Percentiles rank a stretch among this genome's conserved stretches.
Evolutionary conservation across 2,113 vertebrate species (phyloP).

Genomic region (Cyphomyrus discorhynchus): DNA sequence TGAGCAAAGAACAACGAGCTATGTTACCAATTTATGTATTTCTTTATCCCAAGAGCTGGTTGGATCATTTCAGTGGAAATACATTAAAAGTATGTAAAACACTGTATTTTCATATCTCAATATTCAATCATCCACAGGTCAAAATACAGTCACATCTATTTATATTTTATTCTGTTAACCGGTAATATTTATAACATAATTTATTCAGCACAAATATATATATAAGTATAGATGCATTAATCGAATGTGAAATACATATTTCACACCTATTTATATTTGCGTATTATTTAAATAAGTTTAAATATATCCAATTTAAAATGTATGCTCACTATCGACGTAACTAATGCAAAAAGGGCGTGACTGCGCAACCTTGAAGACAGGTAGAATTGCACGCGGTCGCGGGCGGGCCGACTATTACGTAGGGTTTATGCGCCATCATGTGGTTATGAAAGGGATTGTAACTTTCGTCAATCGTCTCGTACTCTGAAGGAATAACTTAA

Average conservation of each 20-base stretch:
- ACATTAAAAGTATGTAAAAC: not conserved
- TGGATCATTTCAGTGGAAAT: not conserved
- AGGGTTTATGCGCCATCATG: not conserved
- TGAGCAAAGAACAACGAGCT: not conserved
- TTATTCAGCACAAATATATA: not conserved
- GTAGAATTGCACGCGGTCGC: not conserved
- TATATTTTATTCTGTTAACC: not conserved
- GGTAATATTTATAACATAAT: not conserved
- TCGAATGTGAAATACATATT: not conserved
- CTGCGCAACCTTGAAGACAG: not conserved
- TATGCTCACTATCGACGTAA: not conserved
- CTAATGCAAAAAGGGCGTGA: not conserved
- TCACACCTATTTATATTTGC: not conserved
- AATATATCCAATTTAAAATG: not conserved
- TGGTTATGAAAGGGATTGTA: not conserved
- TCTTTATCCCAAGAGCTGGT: not conserved
- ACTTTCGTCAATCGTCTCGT: not conserved
- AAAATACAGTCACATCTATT: not conserved
- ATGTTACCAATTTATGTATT: not conserved
- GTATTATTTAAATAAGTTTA: not conserved
- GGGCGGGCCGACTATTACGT: not conserved
- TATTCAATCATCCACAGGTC: not conserved
- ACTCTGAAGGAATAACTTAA: not conserved
- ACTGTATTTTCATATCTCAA: not conserved
- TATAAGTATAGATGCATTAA: not conserved